A percentile compares a stretch with the other conserved stretches of the same genome.
These are phyloP conservation scores for Philaethria dido DNA, from an alignment of 2,888 invertebrate species.

Conservation along the genomic window DNA sequence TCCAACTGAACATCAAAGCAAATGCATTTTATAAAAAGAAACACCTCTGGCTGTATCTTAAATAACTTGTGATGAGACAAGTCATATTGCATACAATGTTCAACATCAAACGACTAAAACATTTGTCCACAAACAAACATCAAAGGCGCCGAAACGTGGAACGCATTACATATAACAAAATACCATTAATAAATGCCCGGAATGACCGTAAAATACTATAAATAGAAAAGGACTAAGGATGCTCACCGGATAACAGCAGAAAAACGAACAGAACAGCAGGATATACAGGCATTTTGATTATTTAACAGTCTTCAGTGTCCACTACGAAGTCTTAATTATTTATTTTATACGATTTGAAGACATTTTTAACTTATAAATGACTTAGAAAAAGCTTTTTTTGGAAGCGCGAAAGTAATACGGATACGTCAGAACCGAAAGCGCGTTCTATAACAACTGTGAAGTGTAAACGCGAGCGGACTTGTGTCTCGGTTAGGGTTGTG, in stretches of 20 bases:
- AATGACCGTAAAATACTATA: slow-evolving; percentile 72
- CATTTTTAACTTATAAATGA: slow-evolving; percentile 57
- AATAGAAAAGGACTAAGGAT: slow-evolving; percentile 74
- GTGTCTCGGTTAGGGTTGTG: slow-evolving; percentile 24
- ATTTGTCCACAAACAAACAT: slow-evolving; percentile 45
- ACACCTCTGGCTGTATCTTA: slow-evolving; percentile 20
- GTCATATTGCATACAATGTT: slow-evolving; percentile 26
- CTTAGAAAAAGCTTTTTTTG: slow-evolving; percentile 54
- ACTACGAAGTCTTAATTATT: slow-evolving; percentile 28
- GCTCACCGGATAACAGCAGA: slow-evolving; percentile 75
- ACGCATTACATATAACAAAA: slow-evolving; percentile 59
- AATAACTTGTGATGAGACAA: slow-evolving; percentile 22
- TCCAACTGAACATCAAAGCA: slow-evolving; percentile 5
- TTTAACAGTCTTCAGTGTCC: slow-evolving; percentile 47
- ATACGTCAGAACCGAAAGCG: slow-evolving; percentile 51
- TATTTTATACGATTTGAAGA: slow-evolving; percentile 43
- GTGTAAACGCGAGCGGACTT: slow-evolving; percentile 43
- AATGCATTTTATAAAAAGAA: slow-evolving; percentile 22
- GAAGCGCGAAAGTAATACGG: slow-evolving; percentile 56
- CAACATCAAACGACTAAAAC: slow-evolving; percentile 39
- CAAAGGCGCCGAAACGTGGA: slow-evolving; percentile 53
- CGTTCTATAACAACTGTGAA: slow-evolving; percentile 50
- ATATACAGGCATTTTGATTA: slow-evolving; percentile 67
- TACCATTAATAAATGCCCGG: slow-evolving; percentile 70
- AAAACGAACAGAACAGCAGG: slow-evolving; percentile 62